Base-by-base conservation (phyloP, 1,140 invertebrate species). In the Tetramorium simillimum region DNA sequence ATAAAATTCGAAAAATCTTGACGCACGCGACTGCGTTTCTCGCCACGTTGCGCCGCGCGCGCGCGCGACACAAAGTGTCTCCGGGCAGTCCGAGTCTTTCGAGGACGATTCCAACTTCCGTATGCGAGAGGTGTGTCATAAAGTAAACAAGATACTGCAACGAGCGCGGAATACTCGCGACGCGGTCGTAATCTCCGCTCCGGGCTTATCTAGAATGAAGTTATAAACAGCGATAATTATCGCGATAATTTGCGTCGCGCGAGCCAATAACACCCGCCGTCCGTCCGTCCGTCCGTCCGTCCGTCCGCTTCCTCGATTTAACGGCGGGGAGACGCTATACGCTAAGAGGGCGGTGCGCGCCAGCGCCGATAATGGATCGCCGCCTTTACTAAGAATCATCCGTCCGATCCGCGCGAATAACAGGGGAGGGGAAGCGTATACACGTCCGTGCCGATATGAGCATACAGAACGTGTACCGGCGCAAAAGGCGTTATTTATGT, bases 401-500 rank as follows among this genome's bases (percentile, higher is more conserved):
- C 80, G 80, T 84, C 80, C 53, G 80, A 84, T 75, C 33, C 33
- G 69, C n/a, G 69, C 80, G 80, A 84, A 73, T 84, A 84, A 84
- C 80, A 40, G 63, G 63, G 37, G 14, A 0, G 33, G 58, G 24
- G 24, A 21, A 40, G 46, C 24, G 24, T 62, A 70, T 53, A 67
- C 51, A 46, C 76, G 63, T 86, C 43, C 63, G 87, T 86, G 86
- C 88, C 80, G 62, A 82, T 72, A 77, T 67, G 80, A 85, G 70
- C 81, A 69, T 75, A 87, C 33, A 60, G 69, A 65, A 86, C 62
- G 24, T 24, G 87, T 87, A 78, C 82, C 60, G 60, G 89, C 86
- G 91, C 89, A 92, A 91, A 91, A 92, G 92, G 86, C 84, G 92
- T 93, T 93, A 93, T 93, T 93, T 93, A 93, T 92, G 93, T 93